Evolutionary conservation across 2,888 invertebrate genomes (phyloP).

Genomic region (Ectropis crepuscularia): DNA sequence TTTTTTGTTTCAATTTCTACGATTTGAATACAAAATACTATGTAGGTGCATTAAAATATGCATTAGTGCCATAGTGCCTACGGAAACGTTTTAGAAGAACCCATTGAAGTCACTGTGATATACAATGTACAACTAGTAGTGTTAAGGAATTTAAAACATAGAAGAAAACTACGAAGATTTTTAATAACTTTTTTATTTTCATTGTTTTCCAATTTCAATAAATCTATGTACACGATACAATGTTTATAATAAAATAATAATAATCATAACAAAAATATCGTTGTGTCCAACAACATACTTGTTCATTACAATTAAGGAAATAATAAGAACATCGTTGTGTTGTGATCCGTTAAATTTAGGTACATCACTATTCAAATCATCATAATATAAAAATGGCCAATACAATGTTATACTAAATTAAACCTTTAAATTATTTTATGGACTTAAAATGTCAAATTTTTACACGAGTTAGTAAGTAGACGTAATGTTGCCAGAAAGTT

Average conservation of each 20-base stretch:
- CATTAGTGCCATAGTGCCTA: too few relatives aligned
- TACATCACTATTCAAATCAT: background rate
- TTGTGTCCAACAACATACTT: slow-evolving; percentile 35
- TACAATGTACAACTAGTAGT: too few relatives aligned
- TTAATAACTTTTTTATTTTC: slow-evolving; percentile 56
- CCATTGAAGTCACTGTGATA: too few relatives aligned
- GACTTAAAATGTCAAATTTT: too few relatives aligned
- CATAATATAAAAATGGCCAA: background rate
- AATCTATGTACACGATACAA: slow-evolving; percentile 58
- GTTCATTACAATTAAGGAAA: slow-evolving; percentile 26
- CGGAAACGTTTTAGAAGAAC: too few relatives aligned
- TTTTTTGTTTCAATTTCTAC: too few relatives aligned
- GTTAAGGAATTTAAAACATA: background rate
- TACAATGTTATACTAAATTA: background rate
- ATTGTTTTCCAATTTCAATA: slow-evolving; percentile 58
- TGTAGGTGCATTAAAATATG: too few relatives aligned
- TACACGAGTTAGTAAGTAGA: too few relatives aligned
- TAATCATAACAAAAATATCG: slow-evolving; percentile 41
- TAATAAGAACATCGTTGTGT: slow-evolving; percentile 9
- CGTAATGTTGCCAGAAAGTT: slow-evolving; percentile 1
- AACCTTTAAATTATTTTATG: too few relatives aligned
- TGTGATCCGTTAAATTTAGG: slow-evolving; percentile 19
- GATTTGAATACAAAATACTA: too few relatives aligned
- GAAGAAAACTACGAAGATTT: slow-evolving; percentile 37
- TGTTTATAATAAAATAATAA: slow-evolving; percentile 34